Percentiles rank a stretch among this genome's conserved stretches.
Evolutionary conservation across 2,113 vertebrate genomes (phyloP).

Genomic region (Mionectes macconnelli): DNA sequence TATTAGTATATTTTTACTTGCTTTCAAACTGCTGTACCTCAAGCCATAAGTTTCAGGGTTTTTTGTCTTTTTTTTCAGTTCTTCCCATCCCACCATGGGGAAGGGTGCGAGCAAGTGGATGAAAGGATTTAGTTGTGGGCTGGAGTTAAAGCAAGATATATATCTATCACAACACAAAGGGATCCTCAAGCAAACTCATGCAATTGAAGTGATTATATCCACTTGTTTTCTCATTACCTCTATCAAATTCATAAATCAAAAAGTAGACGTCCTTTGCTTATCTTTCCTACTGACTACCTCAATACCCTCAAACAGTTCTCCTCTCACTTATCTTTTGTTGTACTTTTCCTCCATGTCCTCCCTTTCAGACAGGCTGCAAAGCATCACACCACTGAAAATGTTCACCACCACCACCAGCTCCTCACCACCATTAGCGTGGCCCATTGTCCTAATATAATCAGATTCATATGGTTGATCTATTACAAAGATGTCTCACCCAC

Average conservation of each 20-base stretch:
- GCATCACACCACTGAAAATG: background rate
- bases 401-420: background rate
- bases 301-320: background rate
- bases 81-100: background rate
- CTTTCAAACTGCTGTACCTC: background rate
- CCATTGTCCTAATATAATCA: background rate
- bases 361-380: background rate
- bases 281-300: background rate
- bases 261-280: background rate
- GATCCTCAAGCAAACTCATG: background rate
- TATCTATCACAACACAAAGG: background rate
- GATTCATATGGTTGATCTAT: background rate
- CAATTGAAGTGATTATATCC: background rate
- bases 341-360: background rate
- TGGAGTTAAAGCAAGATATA: background rate
- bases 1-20: background rate
- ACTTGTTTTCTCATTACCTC: background rate
- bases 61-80: background rate
- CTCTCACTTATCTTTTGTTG: background rate
- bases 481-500: background rate
- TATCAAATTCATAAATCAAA: background rate
- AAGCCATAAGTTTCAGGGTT: rapidly evolving
- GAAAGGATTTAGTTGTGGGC: background rate
- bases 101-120: background rate
- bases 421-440: rapidly evolving